Conservation (phyloP, 2,888 invertebrate species). For the Lithodes maja region DNA sequence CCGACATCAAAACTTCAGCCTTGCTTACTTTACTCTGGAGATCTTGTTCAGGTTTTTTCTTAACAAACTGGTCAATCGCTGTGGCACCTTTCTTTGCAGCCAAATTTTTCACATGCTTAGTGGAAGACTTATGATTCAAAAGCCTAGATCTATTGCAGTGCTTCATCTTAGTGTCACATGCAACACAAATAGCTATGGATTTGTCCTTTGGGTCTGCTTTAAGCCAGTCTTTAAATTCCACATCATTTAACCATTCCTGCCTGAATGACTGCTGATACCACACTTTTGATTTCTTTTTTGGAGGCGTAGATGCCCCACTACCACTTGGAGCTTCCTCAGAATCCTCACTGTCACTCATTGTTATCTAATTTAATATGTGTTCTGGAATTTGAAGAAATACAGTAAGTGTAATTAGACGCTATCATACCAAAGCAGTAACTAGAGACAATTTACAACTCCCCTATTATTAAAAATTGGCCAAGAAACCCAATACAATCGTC, state of each 20-base stretch:
- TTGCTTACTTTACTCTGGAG: background rate
- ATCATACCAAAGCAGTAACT: too few relatives aligned
- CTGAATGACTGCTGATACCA: constrained; percentile 6
- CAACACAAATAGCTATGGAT: background rate
- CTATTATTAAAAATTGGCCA: too few relatives aligned
- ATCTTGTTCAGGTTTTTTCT: constrained; percentile 5
- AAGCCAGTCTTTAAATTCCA: background rate
- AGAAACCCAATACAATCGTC: too few relatives aligned
- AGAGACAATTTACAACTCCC: too few relatives aligned
- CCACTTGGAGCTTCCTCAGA: background rate
- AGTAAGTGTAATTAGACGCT: too few relatives aligned
- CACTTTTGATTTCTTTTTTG: background rate
- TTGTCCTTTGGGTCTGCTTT: background rate
- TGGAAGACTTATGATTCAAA: background rate
- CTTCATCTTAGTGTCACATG: constrained; percentile 7
- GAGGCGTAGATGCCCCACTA: constrained; percentile 72
- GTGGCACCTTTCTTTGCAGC: background rate
- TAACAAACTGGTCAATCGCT: background rate
- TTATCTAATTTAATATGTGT: too few relatives aligned
- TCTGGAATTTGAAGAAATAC: too few relatives aligned
- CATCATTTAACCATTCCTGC: constrained; percentile 10
- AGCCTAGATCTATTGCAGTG: constrained; percentile 9
- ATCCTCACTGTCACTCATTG: background rate
- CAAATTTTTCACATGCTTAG: constrained; percentile 27
- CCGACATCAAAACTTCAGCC: constrained; percentile 32